Base-by-base conservation (phyloP, 2,888 invertebrate species). In the Drosophila demipolita region DNA sequence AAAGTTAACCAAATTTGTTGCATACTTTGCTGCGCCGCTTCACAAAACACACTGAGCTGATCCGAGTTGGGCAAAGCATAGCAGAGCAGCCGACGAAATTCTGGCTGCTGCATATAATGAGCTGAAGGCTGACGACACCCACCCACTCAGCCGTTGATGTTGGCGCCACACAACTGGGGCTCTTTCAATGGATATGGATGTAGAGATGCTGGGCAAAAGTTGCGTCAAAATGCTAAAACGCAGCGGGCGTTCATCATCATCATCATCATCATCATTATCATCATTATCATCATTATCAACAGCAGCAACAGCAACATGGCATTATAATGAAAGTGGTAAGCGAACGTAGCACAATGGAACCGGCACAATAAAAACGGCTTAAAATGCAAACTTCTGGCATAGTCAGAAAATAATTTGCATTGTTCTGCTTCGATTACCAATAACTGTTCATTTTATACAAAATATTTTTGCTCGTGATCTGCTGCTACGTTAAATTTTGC, bases 1-100 rank as follows among this genome's bases (percentile, higher is more conserved):
- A 74, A 89, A 85, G 88, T 85, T 85, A 85, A 85, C 88, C 80
- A 89, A 86, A 89, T 87, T 87, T 89, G 88, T 80, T 85, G 85
- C 88, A 86, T 87, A 89, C 85, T 89, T 89, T 77, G 60, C 90
- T 73, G 88, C 82, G 85, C 71, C 82, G 87, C 75, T 80, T 73
- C 90, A 78, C 80, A 85, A 80, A 84, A 87, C 80, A 84, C 74
- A 84, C 85, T 89, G 82, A 86, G 73, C 38, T 36, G 57, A 86
- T 72, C 38, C 36, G 54, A 49, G 38, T 29, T 17, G 29, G 29
- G 65, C 69, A 50, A n/a, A 23, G 45, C 45, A 45, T 23, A 15
- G 45, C 45, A 15, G 36, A 60, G 65, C 52, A 57, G 64, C 48
- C 57, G 53, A 61, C 58, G 23, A 59, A 54, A 29, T 66, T 50